Percentiles rank a stretch among this genome's conserved stretches.
phyloP scores from a whole-genome alignment of 2,797 vertebrate genomes.

The Mionectes olivaceus region DNA sequence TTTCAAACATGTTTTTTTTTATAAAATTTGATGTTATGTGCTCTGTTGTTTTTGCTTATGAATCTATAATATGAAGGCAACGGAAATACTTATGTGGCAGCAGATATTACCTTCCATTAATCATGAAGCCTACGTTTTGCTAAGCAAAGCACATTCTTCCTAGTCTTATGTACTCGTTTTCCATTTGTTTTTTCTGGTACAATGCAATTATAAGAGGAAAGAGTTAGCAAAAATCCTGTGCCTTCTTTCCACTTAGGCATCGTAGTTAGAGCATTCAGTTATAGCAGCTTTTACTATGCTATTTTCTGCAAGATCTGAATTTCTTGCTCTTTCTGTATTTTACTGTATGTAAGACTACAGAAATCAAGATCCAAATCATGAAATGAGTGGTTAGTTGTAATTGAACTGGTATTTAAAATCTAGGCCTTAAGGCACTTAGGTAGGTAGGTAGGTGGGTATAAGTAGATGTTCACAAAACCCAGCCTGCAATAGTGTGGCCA shows the following conservation, averaged over 20 bases:
- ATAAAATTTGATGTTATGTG: background rate
- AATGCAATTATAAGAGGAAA: background rate
- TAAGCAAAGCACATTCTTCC: background rate
- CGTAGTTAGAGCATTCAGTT: background rate
- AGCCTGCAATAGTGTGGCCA: background rate
- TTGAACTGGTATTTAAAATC: background rate
- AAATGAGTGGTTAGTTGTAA: background rate
- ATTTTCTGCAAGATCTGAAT: background rate
- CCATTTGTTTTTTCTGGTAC: background rate
- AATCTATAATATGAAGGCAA: background rate
- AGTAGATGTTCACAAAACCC: background rate
- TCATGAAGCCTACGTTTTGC: background rate
- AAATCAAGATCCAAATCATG: background rate
- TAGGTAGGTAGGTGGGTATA: background rate
- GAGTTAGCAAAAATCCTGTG: background rate
- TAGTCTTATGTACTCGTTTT: background rate
- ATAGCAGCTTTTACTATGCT: background rate
- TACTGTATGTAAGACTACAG: background rate
- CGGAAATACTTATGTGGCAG: background rate
- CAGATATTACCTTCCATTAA: background rate
- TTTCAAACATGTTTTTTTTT: background rate
- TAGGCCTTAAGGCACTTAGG: background rate
- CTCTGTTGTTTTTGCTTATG: background rate
- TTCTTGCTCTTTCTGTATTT: background rate
- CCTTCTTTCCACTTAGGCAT: background rate